These are phyloP conservation scores for Julus scanicus DNA, from an alignment of 2,888 invertebrate species.

Conservation along the genomic window DNA sequence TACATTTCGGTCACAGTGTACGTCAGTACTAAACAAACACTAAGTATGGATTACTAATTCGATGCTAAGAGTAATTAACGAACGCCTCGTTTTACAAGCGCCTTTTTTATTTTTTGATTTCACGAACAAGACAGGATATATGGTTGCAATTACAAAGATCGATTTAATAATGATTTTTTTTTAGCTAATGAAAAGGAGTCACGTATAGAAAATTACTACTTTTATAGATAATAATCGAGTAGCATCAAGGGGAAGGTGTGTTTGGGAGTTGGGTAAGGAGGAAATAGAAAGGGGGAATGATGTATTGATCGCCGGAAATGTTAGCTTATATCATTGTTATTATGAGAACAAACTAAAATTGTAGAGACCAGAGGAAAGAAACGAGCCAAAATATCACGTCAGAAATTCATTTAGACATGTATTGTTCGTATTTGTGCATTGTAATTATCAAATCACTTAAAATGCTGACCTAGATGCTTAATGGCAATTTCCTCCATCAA, in stretches of 20 bases:
- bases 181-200: conserved; percentile 11
- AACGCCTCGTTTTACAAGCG: not conserved
- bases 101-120: not conserved
- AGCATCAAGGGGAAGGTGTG: not conserved
- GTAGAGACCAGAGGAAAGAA: not conserved
- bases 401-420: not conserved
- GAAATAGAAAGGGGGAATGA: not conserved
- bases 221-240: conserved; percentile 11
- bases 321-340: not conserved
- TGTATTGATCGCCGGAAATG: not conserved
- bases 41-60: not conserved
- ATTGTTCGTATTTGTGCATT: not conserved
- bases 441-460: not conserved
- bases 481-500: not conserved
- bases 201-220: conserved; percentile 8
- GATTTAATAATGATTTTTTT: conserved; percentile 11
- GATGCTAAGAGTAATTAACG: not conserved
- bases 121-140: not conserved
- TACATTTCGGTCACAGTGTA: not conserved
- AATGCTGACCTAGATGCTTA: not conserved
- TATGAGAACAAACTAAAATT: not conserved
- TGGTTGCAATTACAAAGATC: conserved; percentile 4
- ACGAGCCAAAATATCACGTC: not conserved
- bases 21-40: not conserved
- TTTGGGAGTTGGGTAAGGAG: not conserved